These are phyloP conservation scores for Troilus luridus DNA, from an alignment of 2,888 invertebrate genomes.

Conservation along the genomic window DNA sequence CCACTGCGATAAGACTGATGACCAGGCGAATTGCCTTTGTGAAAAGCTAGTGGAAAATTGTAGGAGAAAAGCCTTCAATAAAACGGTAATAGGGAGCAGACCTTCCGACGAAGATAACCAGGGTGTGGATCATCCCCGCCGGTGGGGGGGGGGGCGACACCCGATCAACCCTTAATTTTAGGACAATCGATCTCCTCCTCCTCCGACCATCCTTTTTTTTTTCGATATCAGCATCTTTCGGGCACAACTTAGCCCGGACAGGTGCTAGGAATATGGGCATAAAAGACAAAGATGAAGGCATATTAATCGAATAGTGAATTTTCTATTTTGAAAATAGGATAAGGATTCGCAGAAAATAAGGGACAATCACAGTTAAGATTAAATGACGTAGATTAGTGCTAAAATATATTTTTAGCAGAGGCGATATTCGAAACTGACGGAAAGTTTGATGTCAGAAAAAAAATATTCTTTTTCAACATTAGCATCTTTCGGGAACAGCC, in stretches of 20 bases:
- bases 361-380: too few relatives aligned
- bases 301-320: neutral
- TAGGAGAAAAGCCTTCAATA: slow-evolving; percentile 26
- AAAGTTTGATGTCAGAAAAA: too few relatives aligned
- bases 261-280: neutral
- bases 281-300: neutral
- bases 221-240: neutral
- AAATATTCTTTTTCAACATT: neutral
- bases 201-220: neutral
- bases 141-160: neutral
- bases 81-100: slow-evolving; percentile 14
- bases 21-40: slow-evolving; percentile 8
- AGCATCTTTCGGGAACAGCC: neutral
- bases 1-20: slow-evolving; percentile 31
- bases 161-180: slow-evolving; percentile 33
- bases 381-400: too few relatives aligned
- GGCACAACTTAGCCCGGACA: neutral
- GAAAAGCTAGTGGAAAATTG: slow-evolving; percentile 41
- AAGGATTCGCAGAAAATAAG: too few relatives aligned
- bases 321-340: too few relatives aligned
- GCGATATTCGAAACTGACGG: too few relatives aligned
- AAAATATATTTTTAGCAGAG: too few relatives aligned
- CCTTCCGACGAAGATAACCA: neutral
- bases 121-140: neutral
- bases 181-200: slow-evolving; percentile 24